Conservation (phyloP, 2,113 vertebrate species). For the Regulus satrapa region DNA sequence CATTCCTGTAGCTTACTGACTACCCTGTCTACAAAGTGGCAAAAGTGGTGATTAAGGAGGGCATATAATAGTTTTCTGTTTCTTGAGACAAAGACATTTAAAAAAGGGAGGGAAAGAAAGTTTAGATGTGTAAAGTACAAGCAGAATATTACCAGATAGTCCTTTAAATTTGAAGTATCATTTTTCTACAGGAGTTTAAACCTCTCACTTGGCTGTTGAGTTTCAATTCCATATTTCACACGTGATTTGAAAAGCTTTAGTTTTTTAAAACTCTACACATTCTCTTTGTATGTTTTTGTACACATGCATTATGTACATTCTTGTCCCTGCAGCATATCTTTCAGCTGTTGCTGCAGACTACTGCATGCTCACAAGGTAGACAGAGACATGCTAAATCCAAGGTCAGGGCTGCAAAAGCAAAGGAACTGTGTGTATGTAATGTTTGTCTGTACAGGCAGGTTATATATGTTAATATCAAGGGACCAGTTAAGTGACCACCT, state of each 20-base stretch:
- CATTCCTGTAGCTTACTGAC: neutral
- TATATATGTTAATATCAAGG: neutral
- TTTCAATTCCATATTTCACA: neutral
- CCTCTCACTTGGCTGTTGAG: neutral
- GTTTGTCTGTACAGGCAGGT: neutral
- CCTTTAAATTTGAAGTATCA: neutral
- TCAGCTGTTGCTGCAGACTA: neutral
- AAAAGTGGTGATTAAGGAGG: neutral
- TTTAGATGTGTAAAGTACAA: neutral
- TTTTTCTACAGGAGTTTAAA: neutral
- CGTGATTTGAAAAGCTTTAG: neutral
- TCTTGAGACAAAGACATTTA: neutral
- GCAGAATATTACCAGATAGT: neutral
- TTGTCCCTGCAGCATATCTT: neutral
- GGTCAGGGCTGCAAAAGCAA: neutral
- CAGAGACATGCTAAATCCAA: neutral
- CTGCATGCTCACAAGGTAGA: rapidly evolving
- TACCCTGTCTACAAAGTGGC: neutral
- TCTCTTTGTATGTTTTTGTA: neutral
- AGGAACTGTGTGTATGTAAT: neutral
- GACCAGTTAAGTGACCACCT: neutral
- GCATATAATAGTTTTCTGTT: neutral
- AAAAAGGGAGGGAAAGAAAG: neutral
- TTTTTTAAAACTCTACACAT: neutral
- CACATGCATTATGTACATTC: rapidly evolving